A percentile compares a stretch with the other conserved stretches of the same genome.
Conservation (phyloP, 2,888 invertebrate species). For the Sarcophaga variegata region DNA sequence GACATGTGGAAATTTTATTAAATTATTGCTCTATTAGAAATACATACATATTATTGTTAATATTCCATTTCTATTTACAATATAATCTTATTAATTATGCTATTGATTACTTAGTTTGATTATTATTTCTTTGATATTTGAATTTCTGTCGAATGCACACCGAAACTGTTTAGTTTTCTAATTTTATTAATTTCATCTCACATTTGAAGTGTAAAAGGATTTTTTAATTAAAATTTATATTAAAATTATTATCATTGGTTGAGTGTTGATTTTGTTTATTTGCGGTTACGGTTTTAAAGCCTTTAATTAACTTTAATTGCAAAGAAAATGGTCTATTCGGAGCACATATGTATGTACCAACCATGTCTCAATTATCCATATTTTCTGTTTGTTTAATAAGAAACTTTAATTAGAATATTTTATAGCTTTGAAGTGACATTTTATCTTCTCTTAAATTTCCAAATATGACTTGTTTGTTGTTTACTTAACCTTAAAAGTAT, state of each 20-base stretch:
- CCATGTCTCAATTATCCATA: no score
- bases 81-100: no score
- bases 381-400: not conserved
- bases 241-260: no score
- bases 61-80: no score
- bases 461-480: not conserved
- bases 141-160: not conserved
- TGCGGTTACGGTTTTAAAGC: not conserved
- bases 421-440: not conserved
- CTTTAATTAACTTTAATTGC: slow-evolving; percentile 2
- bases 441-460: not conserved
- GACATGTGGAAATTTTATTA: no score
- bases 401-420: not conserved
- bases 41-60: no score
- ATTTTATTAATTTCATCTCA: not conserved
- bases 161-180: not conserved
- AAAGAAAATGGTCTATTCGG: not conserved
- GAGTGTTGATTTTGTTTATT: not conserved
- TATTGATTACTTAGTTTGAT: no score
- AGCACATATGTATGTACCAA: no score
- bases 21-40: no score
- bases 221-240: slow-evolving; percentile 8
- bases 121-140: no score
- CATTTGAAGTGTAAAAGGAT: not conserved
- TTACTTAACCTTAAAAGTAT: not conserved